A percentile compares a stretch with the other conserved stretches of the same genome.
Evolutionary conservation across 2,113 vertebrate species (phyloP).

Genomic region (Ramphastos sulfuratus): DNA sequence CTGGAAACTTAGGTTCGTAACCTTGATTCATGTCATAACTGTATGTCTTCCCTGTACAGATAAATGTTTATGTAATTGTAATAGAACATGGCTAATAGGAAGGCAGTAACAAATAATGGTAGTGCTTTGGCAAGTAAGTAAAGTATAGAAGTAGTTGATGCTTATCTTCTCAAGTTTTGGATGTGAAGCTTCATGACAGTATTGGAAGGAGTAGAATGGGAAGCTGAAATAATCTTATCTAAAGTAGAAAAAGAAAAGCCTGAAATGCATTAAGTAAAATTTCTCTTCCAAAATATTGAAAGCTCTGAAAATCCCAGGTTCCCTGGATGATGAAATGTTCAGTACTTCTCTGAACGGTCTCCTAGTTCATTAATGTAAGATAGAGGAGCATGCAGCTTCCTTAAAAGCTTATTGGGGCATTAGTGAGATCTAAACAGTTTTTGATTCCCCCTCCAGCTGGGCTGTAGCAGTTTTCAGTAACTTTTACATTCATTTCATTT

Average conservation of each 20-base stretch:
- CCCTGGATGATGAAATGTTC: not conserved
- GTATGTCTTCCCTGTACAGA: not conserved
- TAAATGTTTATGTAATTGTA: not conserved
- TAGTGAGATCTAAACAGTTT: not conserved
- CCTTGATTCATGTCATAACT: not conserved
- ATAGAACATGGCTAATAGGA: not conserved
- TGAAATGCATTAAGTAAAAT: not conserved
- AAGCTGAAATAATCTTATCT: not conserved
- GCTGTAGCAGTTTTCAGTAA: not conserved
- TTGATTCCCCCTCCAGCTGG: not conserved
- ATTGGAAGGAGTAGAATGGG: not conserved
- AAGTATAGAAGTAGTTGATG: not conserved
- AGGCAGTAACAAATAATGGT: not conserved
- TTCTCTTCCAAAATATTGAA: not conserved
- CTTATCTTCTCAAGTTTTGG: not conserved
- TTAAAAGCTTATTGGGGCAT: not conserved
- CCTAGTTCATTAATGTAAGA: not conserved
- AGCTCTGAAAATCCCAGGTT: not conserved
- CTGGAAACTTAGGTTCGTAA: not conserved
- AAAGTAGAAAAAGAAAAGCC: not conserved
- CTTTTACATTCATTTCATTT: not conserved
- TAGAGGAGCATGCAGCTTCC: not conserved
- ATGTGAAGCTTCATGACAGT: not conserved
- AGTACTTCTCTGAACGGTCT: not conserved
- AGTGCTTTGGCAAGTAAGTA: not conserved